A percentile compares a stretch with the other conserved stretches of the same genome.
Evolutionary conservation across 2,113 vertebrate species (phyloP).

Genomic region (Lepidothrix coronata): DNA sequence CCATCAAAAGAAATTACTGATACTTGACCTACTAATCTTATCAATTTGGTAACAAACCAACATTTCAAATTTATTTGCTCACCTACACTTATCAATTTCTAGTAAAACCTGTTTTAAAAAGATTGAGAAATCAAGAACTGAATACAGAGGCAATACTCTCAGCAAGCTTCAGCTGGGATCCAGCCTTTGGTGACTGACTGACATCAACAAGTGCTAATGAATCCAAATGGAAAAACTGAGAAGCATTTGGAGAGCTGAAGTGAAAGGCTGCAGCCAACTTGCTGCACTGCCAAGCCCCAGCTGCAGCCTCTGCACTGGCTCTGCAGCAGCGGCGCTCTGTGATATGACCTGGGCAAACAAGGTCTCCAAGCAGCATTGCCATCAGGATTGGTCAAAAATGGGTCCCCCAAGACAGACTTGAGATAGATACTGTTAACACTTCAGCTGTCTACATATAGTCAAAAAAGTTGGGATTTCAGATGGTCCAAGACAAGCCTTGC

Average conservation of each 20-base stretch:
- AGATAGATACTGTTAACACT: background rate
- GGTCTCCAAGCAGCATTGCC: accelerated
- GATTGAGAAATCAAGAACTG: background rate
- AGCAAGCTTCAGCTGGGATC: background rate
- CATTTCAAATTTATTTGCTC: background rate
- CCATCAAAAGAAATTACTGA: background rate
- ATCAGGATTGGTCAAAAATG: background rate
- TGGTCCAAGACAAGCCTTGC: background rate
- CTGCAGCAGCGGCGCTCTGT: background rate
- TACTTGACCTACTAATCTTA: background rate
- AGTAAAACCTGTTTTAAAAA: background rate
- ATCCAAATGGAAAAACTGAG: background rate
- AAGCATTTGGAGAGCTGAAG: background rate
- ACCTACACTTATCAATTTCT: background rate
- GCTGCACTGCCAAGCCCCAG: background rate
- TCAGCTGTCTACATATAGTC: background rate
- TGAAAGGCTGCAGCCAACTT: background rate
- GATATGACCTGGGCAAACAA: background rate
- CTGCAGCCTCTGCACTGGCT: background rate
- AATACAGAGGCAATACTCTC: background rate
- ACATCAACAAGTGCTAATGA: background rate
- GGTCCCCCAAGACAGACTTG: background rate
- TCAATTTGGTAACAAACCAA: background rate
- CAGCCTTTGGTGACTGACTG: background rate
- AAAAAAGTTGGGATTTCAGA: background rate